Conservation (phyloP, 2,888 invertebrate genomes). For the Brachyopa scutellaris region DNA sequence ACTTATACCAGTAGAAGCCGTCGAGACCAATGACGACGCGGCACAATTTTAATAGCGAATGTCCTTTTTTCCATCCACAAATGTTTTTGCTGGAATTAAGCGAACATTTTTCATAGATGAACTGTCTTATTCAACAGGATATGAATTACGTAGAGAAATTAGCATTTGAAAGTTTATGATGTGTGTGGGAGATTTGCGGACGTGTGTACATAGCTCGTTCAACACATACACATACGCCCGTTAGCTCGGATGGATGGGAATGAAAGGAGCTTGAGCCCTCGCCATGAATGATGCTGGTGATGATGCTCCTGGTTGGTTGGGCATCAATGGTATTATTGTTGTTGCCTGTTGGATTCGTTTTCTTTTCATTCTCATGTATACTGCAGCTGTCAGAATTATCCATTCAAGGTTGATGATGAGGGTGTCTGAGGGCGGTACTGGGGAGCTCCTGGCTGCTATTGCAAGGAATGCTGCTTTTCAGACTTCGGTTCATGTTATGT, state of each 20-base stretch:
- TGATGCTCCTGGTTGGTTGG: conserved; percentile 41
- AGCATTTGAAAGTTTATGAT: conserved; percentile 68
- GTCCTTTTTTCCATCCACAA: too few species aligned
- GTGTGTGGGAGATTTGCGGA: conserved; percentile 60
- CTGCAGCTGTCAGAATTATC: conserved; percentile 62
- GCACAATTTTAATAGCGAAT: too few species aligned
- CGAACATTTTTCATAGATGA: conserved; percentile 59
- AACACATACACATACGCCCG: too few species aligned
- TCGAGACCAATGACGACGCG: conserved; percentile 1
- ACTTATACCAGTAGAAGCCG: conserved; percentile 9
- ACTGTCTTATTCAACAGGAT: conserved; percentile 66
- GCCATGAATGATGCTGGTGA: conserved; percentile 27
- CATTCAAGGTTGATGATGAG: conserved; percentile 35
- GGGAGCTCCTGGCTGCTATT: not conserved
- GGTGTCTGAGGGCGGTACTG: not conserved
- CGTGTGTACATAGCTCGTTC: conserved; percentile 46
- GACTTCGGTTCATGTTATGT: conserved; percentile 25
- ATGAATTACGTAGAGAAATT: conserved; percentile 66
- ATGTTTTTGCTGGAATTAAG: conserved; percentile 27
- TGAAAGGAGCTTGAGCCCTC: not conserved
- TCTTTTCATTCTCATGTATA: conserved; percentile 40
- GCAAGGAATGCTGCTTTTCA: conserved; percentile 39
- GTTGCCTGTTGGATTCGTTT: conserved; percentile 22
- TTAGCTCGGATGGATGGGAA: conserved; percentile 2
- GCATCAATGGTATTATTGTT: conserved; percentile 50